phyloP scores from a whole-genome alignment of 2,888 invertebrate species.

The Mesochorus sp. region DNA sequence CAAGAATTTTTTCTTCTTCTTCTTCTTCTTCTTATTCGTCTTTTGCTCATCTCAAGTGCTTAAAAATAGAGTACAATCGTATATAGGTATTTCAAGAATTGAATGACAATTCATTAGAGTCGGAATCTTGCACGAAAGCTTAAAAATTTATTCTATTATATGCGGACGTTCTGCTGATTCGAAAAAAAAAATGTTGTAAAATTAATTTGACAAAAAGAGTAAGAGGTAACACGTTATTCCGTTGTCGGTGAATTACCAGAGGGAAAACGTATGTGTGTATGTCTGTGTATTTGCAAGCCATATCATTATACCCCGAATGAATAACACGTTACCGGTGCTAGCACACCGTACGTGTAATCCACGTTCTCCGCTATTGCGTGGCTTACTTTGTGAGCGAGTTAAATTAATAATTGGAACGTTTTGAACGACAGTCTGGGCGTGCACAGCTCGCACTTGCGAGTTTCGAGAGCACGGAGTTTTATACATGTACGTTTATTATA shows the following conservation, averaged over 20 bases:
- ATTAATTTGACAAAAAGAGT: conserved; percentile 12
- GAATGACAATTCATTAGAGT: too few relatives aligned
- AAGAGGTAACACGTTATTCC: conserved; percentile 51
- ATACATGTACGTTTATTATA: neutral
- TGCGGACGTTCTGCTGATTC: too few relatives aligned
- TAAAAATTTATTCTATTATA: too few relatives aligned
- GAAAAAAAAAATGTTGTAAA: too few relatives aligned
- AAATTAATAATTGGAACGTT: conserved; percentile 76
- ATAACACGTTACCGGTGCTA: conserved; percentile 70
- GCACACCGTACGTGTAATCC: conserved; percentile 52
- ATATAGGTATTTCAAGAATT: too few relatives aligned
- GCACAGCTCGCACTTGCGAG: conserved; percentile 32
- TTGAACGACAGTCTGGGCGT: conserved; percentile 57
- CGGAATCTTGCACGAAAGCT: too few relatives aligned
- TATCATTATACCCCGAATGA: conserved; percentile 71
- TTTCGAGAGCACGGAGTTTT: neutral
- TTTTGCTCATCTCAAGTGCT: neutral
- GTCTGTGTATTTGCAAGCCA: conserved; percentile 51
- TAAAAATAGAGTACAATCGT: neutral
- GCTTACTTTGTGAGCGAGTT: conserved; percentile 71
- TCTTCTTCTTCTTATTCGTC: too few relatives aligned
- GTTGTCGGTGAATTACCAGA: conserved; percentile 27
- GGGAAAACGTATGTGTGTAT: conserved; percentile 26
- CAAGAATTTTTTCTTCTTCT: neutral
- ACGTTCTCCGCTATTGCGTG: conserved; percentile 30